Evolutionary conservation across 2,888 invertebrate genomes (phyloP), one percentile per base, ranked within the genome.

Genomic region (Iselma pallidipennis): DNA sequence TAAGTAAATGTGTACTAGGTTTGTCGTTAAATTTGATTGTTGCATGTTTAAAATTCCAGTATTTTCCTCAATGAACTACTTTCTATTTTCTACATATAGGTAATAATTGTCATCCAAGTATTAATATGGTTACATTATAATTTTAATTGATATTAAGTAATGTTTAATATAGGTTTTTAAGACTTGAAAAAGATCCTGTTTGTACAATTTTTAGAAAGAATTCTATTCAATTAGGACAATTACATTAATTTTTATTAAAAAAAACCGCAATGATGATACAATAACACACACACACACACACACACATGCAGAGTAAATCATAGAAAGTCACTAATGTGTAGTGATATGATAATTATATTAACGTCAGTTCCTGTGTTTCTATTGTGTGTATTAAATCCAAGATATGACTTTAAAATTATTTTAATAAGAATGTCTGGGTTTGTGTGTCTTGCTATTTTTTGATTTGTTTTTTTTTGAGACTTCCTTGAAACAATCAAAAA

Each of bases 341-440:
- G 33, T 57, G 16, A 28, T 29, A 33, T 16, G 52, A 53, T 53
- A 53, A 59, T 59, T 54, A 55, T 19, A 37, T 59, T 55, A 55
- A 59, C 59, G 59, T 59, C 59, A 59, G 55, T 33, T 59, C 59
- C 59, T 59, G 59, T 49, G 23, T 19, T 26, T 50, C 50, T 28
- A 50, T 29, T 25, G 25, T 50, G 16, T 16, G 14, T 4, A 26
- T 12, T 31, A 49, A 31, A 29, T 48, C 29, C 29, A 49, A 42
- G 45, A 49, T 57, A 57, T 51, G 37, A 51, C 45, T 50, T 25
- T 45, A 51, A 26, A 45, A 19, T 48, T 55, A 49, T 51, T 12
- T 51, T 12, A 19, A 51, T 19, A 51, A 12, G 51, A 51, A 28
- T 51, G 51, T 28, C 25, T n/a, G 51, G 28, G 31, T 51, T 19